phyloP scores from a whole-genome alignment of 2,113 vertebrate genomes.

The Platysternon megacephalum region DNA sequence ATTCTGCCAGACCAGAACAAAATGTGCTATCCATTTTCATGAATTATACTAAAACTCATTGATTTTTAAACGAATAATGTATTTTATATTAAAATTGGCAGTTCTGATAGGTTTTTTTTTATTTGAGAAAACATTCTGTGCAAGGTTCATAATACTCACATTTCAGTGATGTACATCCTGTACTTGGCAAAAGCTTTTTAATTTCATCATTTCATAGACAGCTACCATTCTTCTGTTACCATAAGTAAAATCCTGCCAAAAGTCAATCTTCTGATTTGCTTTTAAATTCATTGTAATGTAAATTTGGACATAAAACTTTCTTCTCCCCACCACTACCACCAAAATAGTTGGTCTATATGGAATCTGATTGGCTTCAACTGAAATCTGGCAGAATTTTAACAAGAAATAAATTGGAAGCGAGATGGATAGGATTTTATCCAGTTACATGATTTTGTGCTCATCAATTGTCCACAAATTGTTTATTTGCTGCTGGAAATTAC shows the following conservation, averaged over 20 bases:
- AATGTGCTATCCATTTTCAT: not conserved
- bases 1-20: not conserved
- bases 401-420: conserved; percentile 15
- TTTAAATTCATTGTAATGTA: conserved; percentile 70
- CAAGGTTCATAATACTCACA: conserved; percentile 33
- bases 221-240: conserved; percentile 47
- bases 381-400: conserved; percentile 41
- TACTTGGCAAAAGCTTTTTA: conserved; percentile 28
- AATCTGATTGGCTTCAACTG: not conserved
- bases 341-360: not conserved
- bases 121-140: conserved; percentile 40
- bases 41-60: not conserved
- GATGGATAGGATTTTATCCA: not conserved
- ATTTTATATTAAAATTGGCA: conserved; percentile 58
- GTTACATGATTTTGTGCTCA: not conserved
- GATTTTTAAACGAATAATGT: conserved; percentile 33
- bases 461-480: not conserved
- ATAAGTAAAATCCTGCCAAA: conserved; percentile 51
- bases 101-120: conserved; percentile 32
- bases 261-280: conserved; percentile 37
- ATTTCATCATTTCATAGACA: conserved; percentile 56
- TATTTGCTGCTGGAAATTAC: not conserved
- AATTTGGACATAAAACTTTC: conserved; percentile 31
- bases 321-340: not conserved
- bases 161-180: not conserved